A percentile compares a stretch with the other conserved stretches of the same genome.
phyloP scores from a whole-genome alignment of 1,140 invertebrate species.

The Triops cancriformis region DNA sequence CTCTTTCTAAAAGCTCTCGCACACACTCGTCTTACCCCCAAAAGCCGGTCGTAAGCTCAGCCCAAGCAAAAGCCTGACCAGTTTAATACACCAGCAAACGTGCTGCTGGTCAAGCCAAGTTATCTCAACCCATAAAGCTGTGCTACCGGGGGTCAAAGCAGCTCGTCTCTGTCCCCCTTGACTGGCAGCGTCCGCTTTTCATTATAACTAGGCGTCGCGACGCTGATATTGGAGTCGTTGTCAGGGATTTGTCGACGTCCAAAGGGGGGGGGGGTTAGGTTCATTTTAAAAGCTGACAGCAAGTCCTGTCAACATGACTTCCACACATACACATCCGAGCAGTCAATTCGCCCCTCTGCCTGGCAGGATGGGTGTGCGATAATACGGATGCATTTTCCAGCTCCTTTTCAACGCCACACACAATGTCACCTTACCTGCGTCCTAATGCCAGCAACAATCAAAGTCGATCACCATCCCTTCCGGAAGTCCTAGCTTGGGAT shows the following conservation, averaged over 20 bases:
- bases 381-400: neutral
- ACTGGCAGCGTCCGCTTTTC: neutral
- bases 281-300: neutral
- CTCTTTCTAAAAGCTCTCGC: neutral
- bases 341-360: neutral
- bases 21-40: neutral
- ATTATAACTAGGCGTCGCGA: neutral
- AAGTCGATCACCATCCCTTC: neutral
- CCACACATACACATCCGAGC: neutral
- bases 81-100: neutral
- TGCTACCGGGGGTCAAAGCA: neutral
- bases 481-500: neutral
- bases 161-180: neutral
- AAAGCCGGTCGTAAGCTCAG: neutral
- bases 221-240: constrained; percentile 10
- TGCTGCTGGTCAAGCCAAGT: constrained; percentile 6
- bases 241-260: constrained; percentile 4
- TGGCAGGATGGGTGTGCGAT: neutral
- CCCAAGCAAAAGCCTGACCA: neutral
- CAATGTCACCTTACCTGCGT: neutral
- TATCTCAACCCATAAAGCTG: neutral
- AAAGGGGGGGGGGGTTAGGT: neutral
- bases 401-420: neutral
- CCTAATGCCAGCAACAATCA: neutral
- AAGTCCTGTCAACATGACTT: constrained; percentile 5